Evolutionary conservation across 2,113 vertebrate genomes (phyloP).

Genomic region (Caretta caretta): DNA sequence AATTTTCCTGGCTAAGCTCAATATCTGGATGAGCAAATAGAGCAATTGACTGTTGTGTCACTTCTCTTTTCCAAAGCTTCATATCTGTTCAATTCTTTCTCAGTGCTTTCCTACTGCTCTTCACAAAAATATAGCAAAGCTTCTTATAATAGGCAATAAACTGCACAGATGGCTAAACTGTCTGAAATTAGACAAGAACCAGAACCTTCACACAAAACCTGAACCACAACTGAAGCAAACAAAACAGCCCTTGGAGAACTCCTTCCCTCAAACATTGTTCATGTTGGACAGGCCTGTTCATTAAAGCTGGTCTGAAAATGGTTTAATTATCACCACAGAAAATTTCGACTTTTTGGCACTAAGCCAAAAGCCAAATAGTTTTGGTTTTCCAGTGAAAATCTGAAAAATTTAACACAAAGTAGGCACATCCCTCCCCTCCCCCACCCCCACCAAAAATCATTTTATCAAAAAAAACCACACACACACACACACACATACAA

Average conservation of each 20-base stretch:
- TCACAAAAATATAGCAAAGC: constrained; percentile 48
- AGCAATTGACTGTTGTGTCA: constrained; percentile 66
- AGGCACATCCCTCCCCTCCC: background rate
- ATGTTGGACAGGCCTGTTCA: background rate
- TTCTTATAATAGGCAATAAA: constrained; percentile 56
- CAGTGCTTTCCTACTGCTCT: constrained; percentile 41
- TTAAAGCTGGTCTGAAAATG: background rate
- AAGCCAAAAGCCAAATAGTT: background rate
- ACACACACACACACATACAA: too few relatives aligned
- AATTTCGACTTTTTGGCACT: background rate
- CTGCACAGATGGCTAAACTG: constrained; percentile 34
- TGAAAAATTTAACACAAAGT: background rate
- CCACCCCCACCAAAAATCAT: background rate
- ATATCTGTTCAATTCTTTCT: constrained; percentile 55
- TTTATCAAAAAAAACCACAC: background rate
- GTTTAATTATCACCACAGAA: background rate
- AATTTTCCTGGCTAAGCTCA: constrained; percentile 62
- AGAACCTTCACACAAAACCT: constrained; percentile 34
- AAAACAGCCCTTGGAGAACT: background rate
- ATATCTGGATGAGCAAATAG: constrained; percentile 62
- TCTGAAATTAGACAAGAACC: constrained; percentile 54
- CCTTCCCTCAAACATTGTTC: background rate
- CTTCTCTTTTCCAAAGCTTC: constrained; percentile 54
- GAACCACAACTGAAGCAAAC: constrained; percentile 11
- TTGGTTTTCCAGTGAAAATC: background rate